These are phyloP conservation scores for Hartigia nigra DNA, from an alignment of 2,888 invertebrate species.

Conservation along the genomic window DNA sequence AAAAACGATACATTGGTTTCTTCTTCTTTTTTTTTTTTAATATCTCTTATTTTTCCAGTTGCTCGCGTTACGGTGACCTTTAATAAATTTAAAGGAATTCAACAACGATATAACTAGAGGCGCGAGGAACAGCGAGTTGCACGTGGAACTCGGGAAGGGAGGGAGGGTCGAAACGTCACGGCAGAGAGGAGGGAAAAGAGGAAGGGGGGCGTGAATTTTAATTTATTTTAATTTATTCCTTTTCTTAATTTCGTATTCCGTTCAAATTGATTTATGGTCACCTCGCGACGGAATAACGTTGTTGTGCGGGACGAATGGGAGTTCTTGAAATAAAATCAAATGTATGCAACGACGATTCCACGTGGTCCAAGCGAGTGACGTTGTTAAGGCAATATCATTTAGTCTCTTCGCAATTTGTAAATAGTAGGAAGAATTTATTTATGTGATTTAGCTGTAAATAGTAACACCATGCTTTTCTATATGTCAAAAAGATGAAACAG, in stretches of 20 bases:
- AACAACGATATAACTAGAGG: not conserved
- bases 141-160: not conserved
- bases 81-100: not conserved
- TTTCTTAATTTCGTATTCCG: not conserved
- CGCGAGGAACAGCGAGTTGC: not conserved
- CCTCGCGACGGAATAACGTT: not conserved
- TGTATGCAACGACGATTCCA: not conserved
- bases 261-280: too few species aligned
- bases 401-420: conserved; percentile 32
- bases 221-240: not conserved
- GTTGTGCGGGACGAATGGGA: not conserved
- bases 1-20: not conserved
- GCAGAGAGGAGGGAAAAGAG: too few species aligned
- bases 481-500: not conserved
- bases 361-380: not conserved
- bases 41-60: not conserved
- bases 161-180: too few species aligned
- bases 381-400: conserved; percentile 5
- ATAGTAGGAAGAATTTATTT: conserved; percentile 48
- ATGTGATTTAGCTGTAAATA: conserved; percentile 24
- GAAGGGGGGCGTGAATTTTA: not conserved
- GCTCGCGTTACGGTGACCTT: not conserved
- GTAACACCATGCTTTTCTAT: not conserved
- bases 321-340: not conserved
- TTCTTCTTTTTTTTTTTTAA: not conserved